Conservation (phyloP, 2,113 vertebrate genomes). For the Holacanthus passer region DNA sequence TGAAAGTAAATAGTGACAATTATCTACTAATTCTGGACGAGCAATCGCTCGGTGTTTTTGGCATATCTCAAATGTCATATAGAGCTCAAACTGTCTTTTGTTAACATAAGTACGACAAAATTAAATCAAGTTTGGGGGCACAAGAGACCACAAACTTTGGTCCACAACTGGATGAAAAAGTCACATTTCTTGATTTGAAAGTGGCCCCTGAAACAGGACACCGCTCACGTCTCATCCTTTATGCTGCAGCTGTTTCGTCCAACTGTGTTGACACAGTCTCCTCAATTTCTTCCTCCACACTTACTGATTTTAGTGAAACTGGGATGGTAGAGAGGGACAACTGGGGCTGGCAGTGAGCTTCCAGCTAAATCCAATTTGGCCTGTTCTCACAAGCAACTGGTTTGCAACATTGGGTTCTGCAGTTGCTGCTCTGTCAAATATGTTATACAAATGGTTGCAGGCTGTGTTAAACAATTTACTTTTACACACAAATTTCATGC, state of each 20-base stretch:
- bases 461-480: not conserved
- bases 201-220: conserved; percentile 3
- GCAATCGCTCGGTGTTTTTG: not conserved
- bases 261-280: not conserved
- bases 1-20: too few relatives aligned
- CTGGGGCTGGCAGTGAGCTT: not conserved
- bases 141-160: not conserved
- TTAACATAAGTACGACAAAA: too few relatives aligned
- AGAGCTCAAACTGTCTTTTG: too few relatives aligned
- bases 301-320: not conserved
- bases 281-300: not conserved
- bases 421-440: too few relatives aligned
- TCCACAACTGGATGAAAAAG: not conserved
- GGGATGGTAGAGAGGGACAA: not conserved
- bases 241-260: not conserved
- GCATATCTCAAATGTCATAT: not conserved
- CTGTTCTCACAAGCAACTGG: not conserved
- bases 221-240: not conserved
- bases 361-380: not conserved
- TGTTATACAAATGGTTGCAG: not conserved
- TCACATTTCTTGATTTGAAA: not conserved
- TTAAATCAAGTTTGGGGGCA: not conserved
- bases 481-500: too few relatives aligned
- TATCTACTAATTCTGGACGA: not conserved
- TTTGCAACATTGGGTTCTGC: not conserved